Evolutionary conservation across 2,797 vertebrate species (phyloP), one percentile per base, ranked within the genome.

Genomic region (Sciaenops ocellatus): DNA sequence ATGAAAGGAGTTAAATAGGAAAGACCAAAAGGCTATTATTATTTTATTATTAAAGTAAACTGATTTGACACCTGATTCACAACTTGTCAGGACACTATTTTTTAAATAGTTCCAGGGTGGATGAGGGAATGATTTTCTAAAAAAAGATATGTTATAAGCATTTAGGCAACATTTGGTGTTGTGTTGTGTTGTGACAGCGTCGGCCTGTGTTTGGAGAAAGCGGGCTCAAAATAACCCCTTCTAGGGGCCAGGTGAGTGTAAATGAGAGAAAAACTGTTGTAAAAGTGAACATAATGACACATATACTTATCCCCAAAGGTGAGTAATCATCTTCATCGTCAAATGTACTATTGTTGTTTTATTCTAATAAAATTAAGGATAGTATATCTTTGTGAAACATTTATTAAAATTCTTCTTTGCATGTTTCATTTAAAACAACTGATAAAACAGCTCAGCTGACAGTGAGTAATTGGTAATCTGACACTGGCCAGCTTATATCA

Each of bases 191-290:
- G 77, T 63, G 77, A 64, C 60, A 63, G 65, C 41, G 76, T 69
- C 80, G 64, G 55, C 26, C 52, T 73, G 83, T 56, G 52, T 88
- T 80, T 52, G 55, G 55, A 59, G 50, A 3, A 44, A 67, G 44
- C 11, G 13, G 61, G 67, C 62, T 77, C 47, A 78, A 47, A 67
- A 87, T 64, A 76, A 75, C 26, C 54, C 17, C 54, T 56, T 0
- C 3, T n/a, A 18, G 8, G 16, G 12, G 7, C 20, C 52, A 73
- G 34, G 64, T 70, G 57, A 38, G 50, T 28, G 55, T n/a, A 3
- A 10, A 69, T 34, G 47, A 20, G 15, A 55, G 15, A 17, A 20
- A 1, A 66, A 41, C 41, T 28, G n/a, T 1, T 54, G 48, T 47
- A 26, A 10, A 18, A 22, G 1, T 34, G 30, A 34, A 38, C 34